A percentile compares a stretch with the other conserved stretches of the same genome.
Evolutionary conservation across 2,888 invertebrate genomes (phyloP).

Genomic region (Meloe dianella): DNA sequence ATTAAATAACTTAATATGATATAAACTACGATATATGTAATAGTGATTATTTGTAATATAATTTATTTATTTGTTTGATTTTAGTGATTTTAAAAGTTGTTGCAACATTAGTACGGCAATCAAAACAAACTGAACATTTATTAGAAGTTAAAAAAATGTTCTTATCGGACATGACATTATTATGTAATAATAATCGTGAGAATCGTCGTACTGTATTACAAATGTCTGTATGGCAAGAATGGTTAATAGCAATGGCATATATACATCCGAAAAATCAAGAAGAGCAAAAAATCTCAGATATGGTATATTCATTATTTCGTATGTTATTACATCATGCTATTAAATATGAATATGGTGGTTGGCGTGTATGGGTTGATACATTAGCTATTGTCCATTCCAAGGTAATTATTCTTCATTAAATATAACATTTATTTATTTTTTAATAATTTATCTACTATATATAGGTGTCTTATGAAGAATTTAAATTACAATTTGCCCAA

Average conservation of each 20-base stretch:
- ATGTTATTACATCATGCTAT: slow-evolving; percentile 99
- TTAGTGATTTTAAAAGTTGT: slow-evolving; percentile 98
- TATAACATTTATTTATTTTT: slow-evolving; percentile 11
- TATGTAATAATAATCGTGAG: slow-evolving; percentile 97
- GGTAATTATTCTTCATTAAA: slow-evolving; percentile 64
- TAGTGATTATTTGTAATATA: neutral
- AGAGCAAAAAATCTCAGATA: slow-evolving; percentile 95
- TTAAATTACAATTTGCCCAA: slow-evolving; percentile 95
- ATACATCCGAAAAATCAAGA: slow-evolving; percentile 95
- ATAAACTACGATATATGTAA: neutral
- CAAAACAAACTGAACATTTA: slow-evolving; percentile 90
- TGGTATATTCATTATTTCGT: slow-evolving; percentile 96
- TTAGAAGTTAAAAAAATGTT: slow-evolving; percentile 95
- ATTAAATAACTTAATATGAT: neutral
- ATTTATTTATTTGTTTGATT: slow-evolving; percentile 44
- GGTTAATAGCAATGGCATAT: slow-evolving; percentile 98
- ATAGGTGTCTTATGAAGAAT: slow-evolving; percentile 96
- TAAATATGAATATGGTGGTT: slow-evolving; percentile 98
- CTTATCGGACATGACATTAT: slow-evolving; percentile 96
- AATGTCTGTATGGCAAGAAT: slow-evolving; percentile 99
- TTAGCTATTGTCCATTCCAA: slow-evolving; percentile 99
- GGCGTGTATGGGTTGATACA: slow-evolving; percentile 99
- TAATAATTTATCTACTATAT: slow-evolving; percentile 26
- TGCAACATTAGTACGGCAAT: slow-evolving; percentile 94
- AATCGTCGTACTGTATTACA: slow-evolving; percentile 96